A percentile compares a stretch with the other conserved stretches of the same genome.
Evolutionary conservation across 2,113 vertebrate genomes (phyloP).

Genomic region (Daboia siamensis): DNA sequence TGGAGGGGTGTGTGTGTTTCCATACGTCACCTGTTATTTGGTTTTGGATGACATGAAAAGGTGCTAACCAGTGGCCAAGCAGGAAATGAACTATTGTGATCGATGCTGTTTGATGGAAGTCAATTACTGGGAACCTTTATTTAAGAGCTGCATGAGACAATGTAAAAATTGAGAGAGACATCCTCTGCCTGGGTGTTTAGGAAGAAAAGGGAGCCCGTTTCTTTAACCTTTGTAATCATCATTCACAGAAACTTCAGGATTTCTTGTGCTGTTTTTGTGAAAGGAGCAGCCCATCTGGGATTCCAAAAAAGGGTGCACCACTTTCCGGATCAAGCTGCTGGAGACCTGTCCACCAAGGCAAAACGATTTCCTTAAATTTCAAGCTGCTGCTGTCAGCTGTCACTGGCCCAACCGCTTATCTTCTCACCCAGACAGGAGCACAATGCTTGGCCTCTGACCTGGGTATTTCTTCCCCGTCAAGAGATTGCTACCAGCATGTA

Average conservation of each 20-base stretch:
- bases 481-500: conserved; percentile 42
- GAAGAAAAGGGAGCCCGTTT: conserved; percentile 31
- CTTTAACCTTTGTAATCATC: conserved; percentile 27
- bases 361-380: conserved; percentile 60
- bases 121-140: neutral
- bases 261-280: conserved; percentile 47
- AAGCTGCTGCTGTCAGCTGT: conserved; percentile 60
- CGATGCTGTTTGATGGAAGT: conserved; percentile 1
- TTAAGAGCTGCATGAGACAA: neutral
- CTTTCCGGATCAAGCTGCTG: conserved; percentile 42
- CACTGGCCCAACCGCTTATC: conserved; percentile 59
- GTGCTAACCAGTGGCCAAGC: neutral
- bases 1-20: neutral
- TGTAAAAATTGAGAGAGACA: neutral
- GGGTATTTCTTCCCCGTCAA: conserved; percentile 47
- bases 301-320: conserved; percentile 56
- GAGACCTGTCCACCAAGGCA: conserved; percentile 39
- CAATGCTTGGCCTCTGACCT: conserved; percentile 62
- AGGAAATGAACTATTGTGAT: neutral
- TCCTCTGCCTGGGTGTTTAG: conserved; percentile 17
- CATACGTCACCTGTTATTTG: conserved; percentile 3
- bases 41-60: conserved; percentile 16
- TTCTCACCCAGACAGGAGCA: conserved; percentile 61
- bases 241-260: conserved; percentile 34
- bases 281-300: conserved; percentile 48